phyloP scores from a whole-genome alignment of 2,888 invertebrate genomes.

The Cheiracanthium punctorium region DNA sequence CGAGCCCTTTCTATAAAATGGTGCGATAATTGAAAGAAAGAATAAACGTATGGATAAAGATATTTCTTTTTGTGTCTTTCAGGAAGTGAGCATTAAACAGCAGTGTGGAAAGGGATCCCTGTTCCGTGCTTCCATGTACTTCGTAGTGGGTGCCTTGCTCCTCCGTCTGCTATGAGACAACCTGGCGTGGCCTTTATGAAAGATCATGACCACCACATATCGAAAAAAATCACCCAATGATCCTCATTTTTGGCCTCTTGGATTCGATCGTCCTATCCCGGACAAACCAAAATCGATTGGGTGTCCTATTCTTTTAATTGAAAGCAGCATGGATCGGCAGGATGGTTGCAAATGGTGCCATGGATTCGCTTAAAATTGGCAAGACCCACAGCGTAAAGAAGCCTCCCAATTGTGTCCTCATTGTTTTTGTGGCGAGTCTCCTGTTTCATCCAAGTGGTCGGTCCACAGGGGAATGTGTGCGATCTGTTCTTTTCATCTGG shows the following conservation, averaged over 20 bases:
- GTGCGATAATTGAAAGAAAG: too few species aligned
- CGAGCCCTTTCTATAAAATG: too few species aligned
- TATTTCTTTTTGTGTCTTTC: slow-evolving; percentile 4
- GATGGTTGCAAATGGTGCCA: slow-evolving; percentile 29
- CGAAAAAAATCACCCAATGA: slow-evolving; percentile 58
- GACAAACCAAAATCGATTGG: slow-evolving; percentile 34
- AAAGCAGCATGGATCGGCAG: slow-evolving; percentile 21
- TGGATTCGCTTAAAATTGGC: slow-evolving; percentile 1
- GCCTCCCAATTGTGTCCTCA: slow-evolving; percentile 25
- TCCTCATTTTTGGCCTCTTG: slow-evolving; percentile 56
- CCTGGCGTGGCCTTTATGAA: slow-evolving; percentile 49
- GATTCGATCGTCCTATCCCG: slow-evolving; percentile 54
- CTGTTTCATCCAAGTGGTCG: neutral
- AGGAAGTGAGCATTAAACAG: slow-evolving; percentile 62
- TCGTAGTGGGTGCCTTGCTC: slow-evolving; percentile 67
- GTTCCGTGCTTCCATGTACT: slow-evolving; percentile 63
- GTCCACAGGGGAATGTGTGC: slow-evolving; percentile 19
- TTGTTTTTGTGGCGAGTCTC: neutral
- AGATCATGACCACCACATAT: slow-evolving; percentile 59
- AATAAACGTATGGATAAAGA: too few species aligned
- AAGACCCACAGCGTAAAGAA: slow-evolving; percentile 19
- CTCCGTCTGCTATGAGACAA: slow-evolving; percentile 61
- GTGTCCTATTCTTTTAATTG: slow-evolving; percentile 17
- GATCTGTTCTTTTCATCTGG: slow-evolving; percentile 36
- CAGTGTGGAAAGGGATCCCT: slow-evolving; percentile 65